Percentiles rank a stretch among this genome's conserved stretches.
Evolutionary conservation across 2,113 vertebrate species (phyloP).

Genomic region (Crotalus viridis): DNA sequence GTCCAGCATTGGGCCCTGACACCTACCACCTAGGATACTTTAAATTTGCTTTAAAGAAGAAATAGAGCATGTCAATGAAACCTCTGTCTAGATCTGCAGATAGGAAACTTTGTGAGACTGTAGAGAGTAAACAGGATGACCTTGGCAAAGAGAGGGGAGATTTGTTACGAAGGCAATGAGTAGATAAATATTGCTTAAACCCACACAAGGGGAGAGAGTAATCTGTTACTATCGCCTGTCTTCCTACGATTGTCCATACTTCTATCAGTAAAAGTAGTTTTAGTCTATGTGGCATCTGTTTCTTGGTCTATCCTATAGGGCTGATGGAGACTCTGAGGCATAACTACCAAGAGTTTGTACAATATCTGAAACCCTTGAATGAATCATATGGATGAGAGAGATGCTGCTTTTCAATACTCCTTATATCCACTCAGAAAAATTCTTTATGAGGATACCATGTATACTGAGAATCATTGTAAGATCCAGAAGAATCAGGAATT

Average conservation of each 20-base stretch:
- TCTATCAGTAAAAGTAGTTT: not conserved
- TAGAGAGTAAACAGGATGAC: not conserved
- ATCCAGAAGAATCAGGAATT: not conserved
- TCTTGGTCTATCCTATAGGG: not conserved
- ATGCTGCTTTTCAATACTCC: not conserved
- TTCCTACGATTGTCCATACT: not conserved
- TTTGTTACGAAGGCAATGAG: not conserved
- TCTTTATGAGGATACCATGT: not conserved
- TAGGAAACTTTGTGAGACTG: not conserved
- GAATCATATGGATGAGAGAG: not conserved
- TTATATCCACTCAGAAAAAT: not conserved
- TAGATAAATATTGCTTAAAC: not conserved
- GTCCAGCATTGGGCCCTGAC: not conserved
- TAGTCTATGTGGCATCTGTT: not conserved
- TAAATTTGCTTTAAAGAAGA: not conserved
- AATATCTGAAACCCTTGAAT: not conserved
- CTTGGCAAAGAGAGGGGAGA: not conserved
- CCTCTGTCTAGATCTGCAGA: not conserved
- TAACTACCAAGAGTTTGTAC: not conserved
- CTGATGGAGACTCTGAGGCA: not conserved
- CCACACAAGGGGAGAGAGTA: not conserved
- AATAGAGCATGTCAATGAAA: not conserved
- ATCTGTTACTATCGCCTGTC: not conserved
- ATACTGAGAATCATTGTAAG: not conserved
- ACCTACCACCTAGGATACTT: not conserved